These are phyloP conservation scores for Eupithecia vulgata DNA, from an alignment of 2,888 invertebrate species.

Conservation along the genomic window DNA sequence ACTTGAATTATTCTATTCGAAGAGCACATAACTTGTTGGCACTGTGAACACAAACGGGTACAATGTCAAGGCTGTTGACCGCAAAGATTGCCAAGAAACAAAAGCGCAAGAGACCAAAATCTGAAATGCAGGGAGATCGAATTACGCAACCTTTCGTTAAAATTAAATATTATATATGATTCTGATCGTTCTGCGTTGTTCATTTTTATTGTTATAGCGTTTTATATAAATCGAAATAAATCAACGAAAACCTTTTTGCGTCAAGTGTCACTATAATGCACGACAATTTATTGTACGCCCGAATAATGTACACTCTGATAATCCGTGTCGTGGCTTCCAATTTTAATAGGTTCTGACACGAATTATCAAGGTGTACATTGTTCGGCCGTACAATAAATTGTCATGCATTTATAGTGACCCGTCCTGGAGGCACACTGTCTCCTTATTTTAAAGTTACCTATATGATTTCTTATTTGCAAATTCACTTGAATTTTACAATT, in stretches of 20 bases:
- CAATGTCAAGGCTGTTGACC: conserved; percentile 80
- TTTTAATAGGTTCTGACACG: too few relatives aligned
- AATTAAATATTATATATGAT: not conserved
- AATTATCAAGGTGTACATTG: too few relatives aligned
- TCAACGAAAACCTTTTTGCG: not conserved
- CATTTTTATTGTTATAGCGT: not conserved
- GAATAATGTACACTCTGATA: too few relatives aligned
- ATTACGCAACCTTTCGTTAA: conserved; percentile 18
- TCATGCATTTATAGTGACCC: too few relatives aligned
- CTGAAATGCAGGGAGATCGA: conserved; percentile 39
- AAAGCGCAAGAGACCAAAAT: conserved; percentile 25
- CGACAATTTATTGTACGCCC: too few relatives aligned
- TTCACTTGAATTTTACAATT: not conserved
- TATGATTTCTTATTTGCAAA: not conserved
- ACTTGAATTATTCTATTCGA: not conserved
- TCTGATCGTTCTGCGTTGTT: not conserved
- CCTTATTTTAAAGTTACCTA: not conserved
- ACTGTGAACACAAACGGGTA: conserved; percentile 62
- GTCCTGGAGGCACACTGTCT: not conserved
- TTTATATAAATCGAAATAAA: not conserved
- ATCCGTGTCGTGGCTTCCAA: too few relatives aligned
- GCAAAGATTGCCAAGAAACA: conserved; percentile 40
- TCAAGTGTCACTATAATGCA: too few relatives aligned
- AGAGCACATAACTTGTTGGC: not conserved
- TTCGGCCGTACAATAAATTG: too few relatives aligned